Percentiles rank a stretch among this genome's conserved stretches.
These are phyloP conservation scores for Amniataba percoides DNA, from an alignment of 2,797 vertebrate genomes.

Conservation along the genomic window DNA sequence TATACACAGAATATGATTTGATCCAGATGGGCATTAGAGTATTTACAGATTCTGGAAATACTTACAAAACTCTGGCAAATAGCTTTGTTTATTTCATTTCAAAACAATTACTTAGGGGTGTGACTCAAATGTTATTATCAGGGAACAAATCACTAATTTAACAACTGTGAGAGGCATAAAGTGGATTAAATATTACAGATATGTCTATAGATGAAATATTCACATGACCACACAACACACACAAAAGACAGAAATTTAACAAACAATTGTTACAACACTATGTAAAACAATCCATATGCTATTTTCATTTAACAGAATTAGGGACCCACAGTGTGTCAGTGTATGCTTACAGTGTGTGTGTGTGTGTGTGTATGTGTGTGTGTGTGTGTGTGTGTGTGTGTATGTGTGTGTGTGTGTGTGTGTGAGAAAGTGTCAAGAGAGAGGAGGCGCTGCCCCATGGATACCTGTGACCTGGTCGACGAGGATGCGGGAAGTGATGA, in stretches of 20 bases:
- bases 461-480: constrained; percentile 99
- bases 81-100: not conserved
- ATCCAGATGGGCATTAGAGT: not conserved
- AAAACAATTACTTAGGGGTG: not conserved
- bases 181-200: not conserved
- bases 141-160: not conserved
- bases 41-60: not conserved
- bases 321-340: not conserved
- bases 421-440: constrained; percentile 38
- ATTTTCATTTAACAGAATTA: not conserved
- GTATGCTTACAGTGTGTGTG: not conserved
- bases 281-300: not conserved
- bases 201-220: not conserved
- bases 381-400: no score
- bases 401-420: not conserved
- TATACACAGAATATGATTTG: not conserved
- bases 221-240: not conserved
- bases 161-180: not conserved
- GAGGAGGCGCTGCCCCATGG: constrained; percentile 81
- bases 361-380: no score
- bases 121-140: not conserved
- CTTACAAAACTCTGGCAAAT: not conserved
- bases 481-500: constrained; percentile 99
- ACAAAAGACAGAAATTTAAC: constrained; percentile 4
- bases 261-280: not conserved